These are phyloP conservation scores for Ryuthela nishihirai DNA, from an alignment of 2,888 invertebrate genomes.

Conservation along the genomic window DNA sequence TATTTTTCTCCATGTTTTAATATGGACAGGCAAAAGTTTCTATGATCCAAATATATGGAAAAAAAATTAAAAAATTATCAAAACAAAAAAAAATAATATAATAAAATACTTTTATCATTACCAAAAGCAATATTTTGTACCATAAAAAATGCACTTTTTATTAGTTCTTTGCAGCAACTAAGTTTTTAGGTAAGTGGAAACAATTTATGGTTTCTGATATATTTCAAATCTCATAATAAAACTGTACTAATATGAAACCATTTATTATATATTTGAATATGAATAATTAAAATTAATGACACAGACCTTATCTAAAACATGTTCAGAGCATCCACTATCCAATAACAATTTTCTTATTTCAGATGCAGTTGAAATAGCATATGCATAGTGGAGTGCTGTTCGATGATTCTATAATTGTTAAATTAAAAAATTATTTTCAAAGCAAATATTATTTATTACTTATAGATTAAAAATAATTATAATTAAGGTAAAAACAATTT, in stretches of 20 bases:
- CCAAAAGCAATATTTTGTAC: neutral
- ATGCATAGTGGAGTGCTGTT: constrained; percentile 43
- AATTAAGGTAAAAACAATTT: neutral
- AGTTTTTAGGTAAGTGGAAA: neutral
- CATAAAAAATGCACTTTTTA: neutral
- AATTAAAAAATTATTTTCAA: neutral
- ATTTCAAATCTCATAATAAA: too few relatives aligned
- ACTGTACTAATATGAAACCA: too few relatives aligned
- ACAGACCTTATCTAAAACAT: constrained; percentile 42
- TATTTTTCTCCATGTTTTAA: too few relatives aligned
- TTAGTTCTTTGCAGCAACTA: neutral
- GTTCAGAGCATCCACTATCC: constrained; percentile 41
- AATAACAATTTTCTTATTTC: constrained; percentile 19
- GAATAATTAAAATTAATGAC: neutral
- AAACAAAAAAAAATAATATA: too few relatives aligned
- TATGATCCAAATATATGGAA: too few relatives aligned
- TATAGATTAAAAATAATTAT: neutral
- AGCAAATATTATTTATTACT: neutral
- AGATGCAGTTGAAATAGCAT: constrained; percentile 13
- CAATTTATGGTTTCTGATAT: too few relatives aligned
- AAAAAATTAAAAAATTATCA: too few relatives aligned
- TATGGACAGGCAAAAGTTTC: too few relatives aligned
- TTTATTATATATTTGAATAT: too few relatives aligned
- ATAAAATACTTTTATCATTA: neutral
- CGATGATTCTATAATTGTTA: constrained; percentile 29